These are phyloP conservation scores for Brachyopa scutellaris DNA, from an alignment of 2,888 invertebrate species.

Conservation along the genomic window DNA sequence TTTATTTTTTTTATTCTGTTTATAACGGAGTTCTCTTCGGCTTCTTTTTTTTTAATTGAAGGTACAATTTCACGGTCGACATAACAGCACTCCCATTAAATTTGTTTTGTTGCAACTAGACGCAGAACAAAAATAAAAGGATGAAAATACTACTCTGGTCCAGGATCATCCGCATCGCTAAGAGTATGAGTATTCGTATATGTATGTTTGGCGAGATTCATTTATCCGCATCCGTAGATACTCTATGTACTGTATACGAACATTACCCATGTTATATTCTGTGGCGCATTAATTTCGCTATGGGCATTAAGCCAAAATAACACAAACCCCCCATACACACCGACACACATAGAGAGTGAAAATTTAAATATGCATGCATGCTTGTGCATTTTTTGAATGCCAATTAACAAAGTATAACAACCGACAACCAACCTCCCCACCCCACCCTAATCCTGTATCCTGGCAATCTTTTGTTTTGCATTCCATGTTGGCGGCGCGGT, in stretches of 20 bases:
- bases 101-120: constrained; percentile 48
- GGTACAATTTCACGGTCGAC: constrained; percentile 65
- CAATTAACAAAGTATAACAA: constrained; percentile 55
- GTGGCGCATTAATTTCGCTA: constrained; percentile 68
- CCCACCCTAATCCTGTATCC: constrained; percentile 10
- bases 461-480: constrained; percentile 56
- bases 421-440: too few species aligned
- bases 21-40: too few species aligned
- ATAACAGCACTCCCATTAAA: constrained; percentile 43
- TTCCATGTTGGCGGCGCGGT: constrained; percentile 2
- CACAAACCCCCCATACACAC: background rate
- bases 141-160: background rate
- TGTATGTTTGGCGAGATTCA: too few species aligned
- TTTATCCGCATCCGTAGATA: constrained; percentile 26
- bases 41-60: constrained; percentile 50
- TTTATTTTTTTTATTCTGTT: constrained; percentile 21
- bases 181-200: too few species aligned
- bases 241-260: background rate
- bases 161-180: constrained; percentile 22
- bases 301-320: constrained; percentile 51
- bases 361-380: constrained; percentile 64
- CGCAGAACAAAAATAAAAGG: constrained; percentile 14
- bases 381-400: constrained; percentile 61
- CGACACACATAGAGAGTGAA: constrained; percentile 1
- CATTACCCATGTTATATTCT: constrained; percentile 43